Base-by-base conservation (phyloP, 2,888 invertebrate species). In the Orthonychiurus folsomi region DNA sequence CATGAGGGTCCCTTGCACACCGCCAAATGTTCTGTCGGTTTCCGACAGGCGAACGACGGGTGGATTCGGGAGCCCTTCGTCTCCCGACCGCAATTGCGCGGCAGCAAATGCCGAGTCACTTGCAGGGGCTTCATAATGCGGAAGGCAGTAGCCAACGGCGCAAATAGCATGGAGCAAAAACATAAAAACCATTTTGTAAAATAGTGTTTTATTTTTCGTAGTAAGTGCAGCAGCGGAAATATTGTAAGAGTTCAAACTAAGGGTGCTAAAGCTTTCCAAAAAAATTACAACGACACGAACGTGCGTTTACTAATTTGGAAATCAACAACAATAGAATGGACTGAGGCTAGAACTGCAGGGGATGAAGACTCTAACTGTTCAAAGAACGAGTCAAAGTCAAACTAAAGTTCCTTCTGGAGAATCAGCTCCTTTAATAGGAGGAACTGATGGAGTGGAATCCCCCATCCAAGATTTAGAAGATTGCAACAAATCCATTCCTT, bases 1-100 rank as follows among this genome's bases (percentile, higher is more conserved):
- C 59, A 66, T 64, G 3, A 60, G 26, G 3, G 47, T 52, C 23
- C 69, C 69, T 60, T 63, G 23, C 5, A 59, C 23, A n/a, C n/a
- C 50, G 15, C 59, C 50, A 9, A 27, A 27, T 5, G 27, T n/a
- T 20, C 20, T 20, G 5, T 12, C 15, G 5, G 28, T 37, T 27
- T 18, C 20, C 37, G 37, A 37, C 5, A 37, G 37, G 5, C 15
- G 37, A 23, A 52, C 52, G 3, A 23, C 20, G 12, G 59, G 59
- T 26, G 21, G 3, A 20, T 18, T n/a, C 5, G 9, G 3, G 2
- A 50, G 3, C 28, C 3, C 3, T 15, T 37, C 18, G 3, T 50
- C 59, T 18, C n/a, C 12, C 5, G 52, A 52, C n/a, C 52, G 5
- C n/a, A 52, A 23, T 52, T 52, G 21, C 3, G 3, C n/a, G 5